Percentiles rank a stretch among this genome's conserved stretches.
Conservation (phyloP, 2,113 vertebrate genomes). For the Cyprinodon tularosa region DNA sequence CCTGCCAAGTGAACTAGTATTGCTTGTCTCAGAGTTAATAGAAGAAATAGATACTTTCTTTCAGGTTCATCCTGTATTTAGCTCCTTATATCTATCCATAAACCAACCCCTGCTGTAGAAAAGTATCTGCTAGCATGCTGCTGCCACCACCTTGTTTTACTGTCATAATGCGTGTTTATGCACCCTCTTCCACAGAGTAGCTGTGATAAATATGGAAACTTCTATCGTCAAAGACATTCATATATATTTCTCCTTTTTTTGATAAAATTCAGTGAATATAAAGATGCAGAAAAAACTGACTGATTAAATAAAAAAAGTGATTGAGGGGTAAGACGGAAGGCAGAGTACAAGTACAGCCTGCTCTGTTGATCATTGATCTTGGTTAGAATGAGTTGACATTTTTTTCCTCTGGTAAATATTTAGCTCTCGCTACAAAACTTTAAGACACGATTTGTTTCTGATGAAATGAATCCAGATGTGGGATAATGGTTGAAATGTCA, state of each 20-base stretch:
- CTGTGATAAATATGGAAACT: too few species aligned
- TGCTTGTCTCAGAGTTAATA: too few species aligned
- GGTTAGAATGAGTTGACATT: not conserved
- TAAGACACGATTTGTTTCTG: not conserved
- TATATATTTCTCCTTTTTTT: too few species aligned
- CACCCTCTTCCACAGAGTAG: too few species aligned
- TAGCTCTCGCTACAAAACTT: not conserved
- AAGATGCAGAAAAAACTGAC: not conserved
- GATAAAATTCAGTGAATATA: not conserved
- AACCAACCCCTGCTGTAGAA: too few species aligned
- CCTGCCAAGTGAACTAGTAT: not conserved
- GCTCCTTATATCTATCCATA: too few species aligned
- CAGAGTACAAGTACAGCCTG: not conserved
- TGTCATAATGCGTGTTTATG: too few species aligned
- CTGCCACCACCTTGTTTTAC: too few species aligned
- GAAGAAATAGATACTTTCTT: too few species aligned
- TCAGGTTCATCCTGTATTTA: too few species aligned
- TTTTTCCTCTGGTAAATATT: not conserved
- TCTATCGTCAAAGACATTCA: too few species aligned
- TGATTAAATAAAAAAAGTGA: too few species aligned
- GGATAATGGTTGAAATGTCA: not conserved
- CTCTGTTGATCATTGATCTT: not conserved
- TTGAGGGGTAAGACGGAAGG: not conserved
- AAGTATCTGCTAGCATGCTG: fast-evolving
- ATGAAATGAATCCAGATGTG: not conserved